Conservation (phyloP, 2,797 vertebrate genomes). For the Thripadectes ignobilis region DNA sequence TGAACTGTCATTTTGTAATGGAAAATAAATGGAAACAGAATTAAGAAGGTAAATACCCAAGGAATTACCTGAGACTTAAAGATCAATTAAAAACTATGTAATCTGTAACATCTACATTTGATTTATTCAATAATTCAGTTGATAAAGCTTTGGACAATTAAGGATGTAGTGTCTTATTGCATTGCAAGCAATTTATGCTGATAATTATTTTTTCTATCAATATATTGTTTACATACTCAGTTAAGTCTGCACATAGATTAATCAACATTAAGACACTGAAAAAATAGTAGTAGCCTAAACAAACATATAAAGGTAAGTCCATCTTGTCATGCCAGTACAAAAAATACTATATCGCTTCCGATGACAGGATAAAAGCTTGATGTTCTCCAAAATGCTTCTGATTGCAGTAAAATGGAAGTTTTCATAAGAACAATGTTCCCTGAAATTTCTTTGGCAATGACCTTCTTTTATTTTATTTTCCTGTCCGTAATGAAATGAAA, state of each 20-base stretch:
- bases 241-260: background rate
- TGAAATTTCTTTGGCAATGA: background rate
- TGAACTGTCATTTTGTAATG: background rate
- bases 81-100: background rate
- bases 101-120: background rate
- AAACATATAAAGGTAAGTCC: background rate
- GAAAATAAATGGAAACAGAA: background rate
- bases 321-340: background rate
- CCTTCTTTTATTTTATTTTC: background rate
- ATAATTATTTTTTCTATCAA: background rate
- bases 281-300: background rate
- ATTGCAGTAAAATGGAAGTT: background rate
- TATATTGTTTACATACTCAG: background rate
- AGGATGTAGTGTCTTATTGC: background rate
- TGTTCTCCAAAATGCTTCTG: background rate
- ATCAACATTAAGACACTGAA: background rate
- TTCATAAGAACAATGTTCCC: background rate
- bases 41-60: background rate
- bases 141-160: background rate
- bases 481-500: background rate
- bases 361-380: background rate
- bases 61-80: background rate
- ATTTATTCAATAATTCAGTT: background rate
- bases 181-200: background rate
- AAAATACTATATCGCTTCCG: background rate